Base-by-base conservation (phyloP, 1,140 invertebrate species). In the Himalopsyche phryganea region DNA sequence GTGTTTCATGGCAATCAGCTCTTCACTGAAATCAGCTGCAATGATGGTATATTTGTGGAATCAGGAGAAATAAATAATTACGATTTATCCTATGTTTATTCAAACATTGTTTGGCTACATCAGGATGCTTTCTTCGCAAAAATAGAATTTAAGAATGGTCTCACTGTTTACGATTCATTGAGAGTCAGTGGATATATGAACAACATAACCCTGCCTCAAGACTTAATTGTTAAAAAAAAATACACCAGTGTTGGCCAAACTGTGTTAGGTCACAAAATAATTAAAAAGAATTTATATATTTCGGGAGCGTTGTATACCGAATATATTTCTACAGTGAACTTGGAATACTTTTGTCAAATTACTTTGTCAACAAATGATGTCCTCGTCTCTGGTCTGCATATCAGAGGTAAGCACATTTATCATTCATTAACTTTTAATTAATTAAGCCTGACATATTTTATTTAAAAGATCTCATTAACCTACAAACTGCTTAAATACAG, bases 261-360 rank as follows among this genome's bases (percentile, higher is more conserved):
- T 28, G 23, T 59, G n/a, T 14, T 11, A 35, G 61, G 61, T 11
- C 15, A 50, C 18, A 63, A 59, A 48, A 60, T 14, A 32, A n/a
- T 63, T 6, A 51, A 50, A 41, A 48, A 68, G 1, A 61, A 60
- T 41, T 48, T 71, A 5, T 57, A 63, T 1, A 61, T 69, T 11
- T 48, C 42, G 18, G 67, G 66, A 20, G 55, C 60, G 9, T 62
- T 67, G 45, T 35, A 38, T 32, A 63, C 70, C 11, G 45, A 58
- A 13, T 65, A 57, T 38, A 32, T 63, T 17, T 41, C 36, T 18
- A 46, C 19, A 20, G 18, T 57, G 17, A 38, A 33, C 19, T 52
- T 56, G 15, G n/a, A 47, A 40, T 11, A 63, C 10, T 45, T 60
- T 20, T 60, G 57, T 49, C 40, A 36, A 46, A 33, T 54, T 7